Percentiles rank a stretch among this genome's conserved stretches.
These are phyloP conservation scores for Machaerirhynchus nigripectus DNA, from an alignment of 2,113 vertebrate species.

Conservation along the genomic window DNA sequence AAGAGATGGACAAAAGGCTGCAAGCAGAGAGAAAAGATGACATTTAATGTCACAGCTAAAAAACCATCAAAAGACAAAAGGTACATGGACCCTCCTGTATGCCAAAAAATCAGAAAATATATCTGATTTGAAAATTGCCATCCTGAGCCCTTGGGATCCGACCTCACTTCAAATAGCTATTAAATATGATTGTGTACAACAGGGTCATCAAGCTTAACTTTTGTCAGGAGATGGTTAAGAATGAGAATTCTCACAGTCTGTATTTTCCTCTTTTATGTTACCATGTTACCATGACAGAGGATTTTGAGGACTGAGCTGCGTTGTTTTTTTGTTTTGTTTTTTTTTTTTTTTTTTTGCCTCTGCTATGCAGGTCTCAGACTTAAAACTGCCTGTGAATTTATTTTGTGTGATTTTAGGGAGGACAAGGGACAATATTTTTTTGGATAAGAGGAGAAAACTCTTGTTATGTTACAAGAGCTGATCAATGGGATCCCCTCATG, in stretches of 20 bases:
- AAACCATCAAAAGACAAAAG: conserved; percentile 9
- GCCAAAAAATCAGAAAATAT: background rate
- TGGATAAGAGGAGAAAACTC: background rate
- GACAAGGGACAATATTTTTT: background rate
- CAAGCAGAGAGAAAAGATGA: conserved; percentile 5
- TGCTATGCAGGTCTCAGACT: background rate
- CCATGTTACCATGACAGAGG: background rate
- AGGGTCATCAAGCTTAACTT: background rate
- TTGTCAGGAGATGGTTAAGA: background rate
- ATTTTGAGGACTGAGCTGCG: background rate
- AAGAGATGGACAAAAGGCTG: background rate
- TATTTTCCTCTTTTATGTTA: background rate
- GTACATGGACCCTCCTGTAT: background rate
- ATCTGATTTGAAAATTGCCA: background rate
- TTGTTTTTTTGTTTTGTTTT: fast-evolving
- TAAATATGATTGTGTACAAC: background rate
- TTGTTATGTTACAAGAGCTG: background rate
- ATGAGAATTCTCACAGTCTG: background rate
- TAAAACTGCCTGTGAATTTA: background rate
- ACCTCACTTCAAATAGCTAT: background rate
- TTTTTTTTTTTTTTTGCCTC: background rate
- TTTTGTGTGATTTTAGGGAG: background rate
- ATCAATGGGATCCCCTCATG: background rate
- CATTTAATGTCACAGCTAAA: conserved; percentile 17
- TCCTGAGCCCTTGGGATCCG: background rate